Percentiles rank a stretch among this genome's conserved stretches.
Conservation (phyloP, 2,888 invertebrate genomes). For the Lycocerus yunnanus region DNA sequence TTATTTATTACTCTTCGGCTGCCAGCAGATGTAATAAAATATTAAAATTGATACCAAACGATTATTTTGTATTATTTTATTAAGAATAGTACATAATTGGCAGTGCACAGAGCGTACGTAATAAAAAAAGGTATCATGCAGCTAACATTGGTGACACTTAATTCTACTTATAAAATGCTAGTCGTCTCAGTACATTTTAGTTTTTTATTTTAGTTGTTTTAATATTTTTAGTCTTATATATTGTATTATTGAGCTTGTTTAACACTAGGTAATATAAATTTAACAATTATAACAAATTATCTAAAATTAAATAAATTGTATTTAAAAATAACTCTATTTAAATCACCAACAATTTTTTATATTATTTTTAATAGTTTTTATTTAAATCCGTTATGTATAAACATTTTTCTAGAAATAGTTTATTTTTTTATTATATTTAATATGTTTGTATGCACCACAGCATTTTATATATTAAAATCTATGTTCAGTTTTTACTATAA, state of each 20-base stretch:
- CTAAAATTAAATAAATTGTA: slow-evolving; percentile 26
- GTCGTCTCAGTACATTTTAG: slow-evolving; percentile 27
- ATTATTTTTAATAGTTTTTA: slow-evolving; percentile 13
- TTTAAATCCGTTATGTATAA: slow-evolving; percentile 21
- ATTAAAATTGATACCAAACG: neutral
- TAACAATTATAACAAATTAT: slow-evolving; percentile 21
- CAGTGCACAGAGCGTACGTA: slow-evolving; percentile 31
- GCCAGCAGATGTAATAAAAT: neutral
- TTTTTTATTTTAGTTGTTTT: slow-evolving; percentile 23
- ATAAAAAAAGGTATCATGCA: slow-evolving; percentile 28
- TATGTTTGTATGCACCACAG: slow-evolving; percentile 29
- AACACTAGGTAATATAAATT: slow-evolving; percentile 18
- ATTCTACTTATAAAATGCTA: slow-evolving; percentile 19
- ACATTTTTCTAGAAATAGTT: slow-evolving; percentile 31
- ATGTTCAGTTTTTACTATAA: slow-evolving; percentile 17
- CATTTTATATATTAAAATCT: slow-evolving; percentile 20
- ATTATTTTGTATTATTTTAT: slow-evolving; percentile 15
- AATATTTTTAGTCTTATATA: slow-evolving; percentile 24
- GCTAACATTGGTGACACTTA: slow-evolving; percentile 30
- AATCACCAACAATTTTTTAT: slow-evolving; percentile 22
- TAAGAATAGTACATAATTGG: slow-evolving; percentile 29
- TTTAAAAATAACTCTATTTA: slow-evolving; percentile 30
- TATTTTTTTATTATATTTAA: slow-evolving; percentile 16
- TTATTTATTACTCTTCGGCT: neutral
- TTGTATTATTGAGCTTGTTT: slow-evolving; percentile 29